Evolutionary conservation across 2,797 vertebrate genomes (phyloP).

Genomic region (Cephalopachus bancanus): DNA sequence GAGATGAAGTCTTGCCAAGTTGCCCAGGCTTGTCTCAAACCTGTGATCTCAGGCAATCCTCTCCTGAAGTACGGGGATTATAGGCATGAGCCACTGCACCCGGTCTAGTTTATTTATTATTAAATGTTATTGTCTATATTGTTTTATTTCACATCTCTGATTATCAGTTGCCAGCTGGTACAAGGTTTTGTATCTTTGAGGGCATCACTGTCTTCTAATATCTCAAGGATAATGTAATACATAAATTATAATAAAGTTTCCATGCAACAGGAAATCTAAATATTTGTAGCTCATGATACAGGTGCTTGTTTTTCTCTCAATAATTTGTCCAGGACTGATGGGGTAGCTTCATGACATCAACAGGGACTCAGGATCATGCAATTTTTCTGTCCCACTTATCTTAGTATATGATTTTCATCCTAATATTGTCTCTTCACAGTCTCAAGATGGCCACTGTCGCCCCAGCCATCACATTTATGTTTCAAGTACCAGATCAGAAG

Average conservation of each 20-base stretch:
- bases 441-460: not conserved
- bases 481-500: not conserved
- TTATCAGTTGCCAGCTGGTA: not conserved
- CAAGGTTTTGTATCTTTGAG: conserved; percentile 30
- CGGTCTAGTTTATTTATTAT: no score
- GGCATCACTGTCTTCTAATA: not conserved
- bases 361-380: not conserved
- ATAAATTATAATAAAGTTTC: not conserved
- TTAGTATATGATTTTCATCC: not conserved
- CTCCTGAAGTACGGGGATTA: no score
- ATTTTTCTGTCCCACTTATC: not conserved
- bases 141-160: conserved; percentile 17
- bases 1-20: no score
- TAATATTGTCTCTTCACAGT: not conserved
- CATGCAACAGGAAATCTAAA: conserved; percentile 6
- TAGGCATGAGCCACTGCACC: no score
- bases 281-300: not conserved
- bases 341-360: not conserved
- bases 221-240: not conserved
- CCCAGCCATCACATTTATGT: not conserved
- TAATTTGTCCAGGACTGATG: not conserved
- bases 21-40: no score
- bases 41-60: no score
- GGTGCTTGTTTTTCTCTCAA: not conserved
- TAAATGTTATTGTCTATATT: not conserved